Percentiles rank a stretch among this genome's conserved stretches.
Evolutionary conservation across 1,140 invertebrate genomes (phyloP).

Genomic region (Papilio aristodemus): DNA sequence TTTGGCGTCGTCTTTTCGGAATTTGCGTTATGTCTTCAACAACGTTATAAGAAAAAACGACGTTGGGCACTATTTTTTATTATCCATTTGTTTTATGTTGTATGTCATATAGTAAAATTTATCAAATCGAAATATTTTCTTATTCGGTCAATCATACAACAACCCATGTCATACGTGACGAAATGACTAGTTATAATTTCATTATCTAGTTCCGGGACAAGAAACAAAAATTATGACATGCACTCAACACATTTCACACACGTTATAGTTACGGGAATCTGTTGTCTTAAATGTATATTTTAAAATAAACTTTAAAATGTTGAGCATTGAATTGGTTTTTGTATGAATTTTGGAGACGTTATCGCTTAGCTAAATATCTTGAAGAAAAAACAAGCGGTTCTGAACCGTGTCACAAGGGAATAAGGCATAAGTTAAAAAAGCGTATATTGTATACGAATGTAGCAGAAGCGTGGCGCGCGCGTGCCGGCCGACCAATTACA

Average conservation of each 20-base stretch:
- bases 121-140: neutral
- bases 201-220: constrained; percentile 27
- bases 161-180: neutral
- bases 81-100: no score
- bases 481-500: constrained; percentile 66
- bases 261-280: constrained; percentile 23
- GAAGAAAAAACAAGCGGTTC: neutral
- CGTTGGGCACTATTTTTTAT: no score
- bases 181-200: constrained; percentile 13
- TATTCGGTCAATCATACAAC: neutral
- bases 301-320: neutral
- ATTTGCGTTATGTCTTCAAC: no score
- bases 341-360: neutral
- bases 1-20: no score
- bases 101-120: neutral
- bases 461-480: constrained; percentile 63
- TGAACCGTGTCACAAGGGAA: neutral
- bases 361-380: neutral
- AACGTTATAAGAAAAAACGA: no score
- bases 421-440: neutral
- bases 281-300: neutral
- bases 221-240: constrained; percentile 15
- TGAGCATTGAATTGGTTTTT: neutral
- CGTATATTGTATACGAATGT: constrained; percentile 27
- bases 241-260: constrained; percentile 27